These are phyloP conservation scores for Dryobates pubescens DNA, from an alignment of 2,797 vertebrate species.

Conservation along the genomic window DNA sequence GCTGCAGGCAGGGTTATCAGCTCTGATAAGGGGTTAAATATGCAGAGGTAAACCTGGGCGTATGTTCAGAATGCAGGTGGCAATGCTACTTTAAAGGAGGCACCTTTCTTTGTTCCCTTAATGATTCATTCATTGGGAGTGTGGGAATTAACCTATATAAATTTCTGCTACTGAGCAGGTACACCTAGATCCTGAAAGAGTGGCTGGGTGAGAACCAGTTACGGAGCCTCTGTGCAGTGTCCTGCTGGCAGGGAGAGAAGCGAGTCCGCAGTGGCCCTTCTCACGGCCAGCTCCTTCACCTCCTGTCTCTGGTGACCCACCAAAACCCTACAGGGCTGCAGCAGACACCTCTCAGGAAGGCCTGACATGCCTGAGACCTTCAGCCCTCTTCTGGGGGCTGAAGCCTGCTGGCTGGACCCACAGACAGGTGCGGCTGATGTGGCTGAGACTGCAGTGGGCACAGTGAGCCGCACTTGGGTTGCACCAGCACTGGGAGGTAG, in stretches of 20 bases:
- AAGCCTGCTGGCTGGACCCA: background rate
- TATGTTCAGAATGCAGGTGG: slow-evolving; percentile 25
- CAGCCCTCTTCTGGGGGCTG: background rate
- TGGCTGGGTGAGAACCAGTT: slow-evolving; percentile 58
- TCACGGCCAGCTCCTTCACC: background rate
- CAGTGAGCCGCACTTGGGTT: background rate
- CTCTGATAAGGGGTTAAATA: slow-evolving; percentile 52
- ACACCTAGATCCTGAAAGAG: slow-evolving; percentile 70
- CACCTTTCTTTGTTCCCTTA: slow-evolving; percentile 46
- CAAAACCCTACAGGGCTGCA: background rate
- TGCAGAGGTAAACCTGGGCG: slow-evolving; percentile 1
- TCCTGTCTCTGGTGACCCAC: background rate
- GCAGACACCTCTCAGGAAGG: background rate
- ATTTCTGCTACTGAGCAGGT: slow-evolving; percentile 58
- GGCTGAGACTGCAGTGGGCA: background rate
- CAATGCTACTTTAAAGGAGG: slow-evolving; percentile 49
- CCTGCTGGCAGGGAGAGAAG: slow-evolving; percentile 1
- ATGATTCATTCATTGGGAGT: slow-evolving; percentile 58
- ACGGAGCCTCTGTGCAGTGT: background rate
- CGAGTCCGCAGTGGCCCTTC: background rate
- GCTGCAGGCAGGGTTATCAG: background rate
- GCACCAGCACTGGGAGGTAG: background rate
- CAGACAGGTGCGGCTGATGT: rapidly evolving
- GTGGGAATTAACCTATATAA: slow-evolving; percentile 69
- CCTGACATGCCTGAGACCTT: background rate